Percentiles rank a stretch among this genome's conserved stretches.
Evolutionary conservation across 2,113 vertebrate species (phyloP).

Genomic region (Atractosteus spatula): DNA sequence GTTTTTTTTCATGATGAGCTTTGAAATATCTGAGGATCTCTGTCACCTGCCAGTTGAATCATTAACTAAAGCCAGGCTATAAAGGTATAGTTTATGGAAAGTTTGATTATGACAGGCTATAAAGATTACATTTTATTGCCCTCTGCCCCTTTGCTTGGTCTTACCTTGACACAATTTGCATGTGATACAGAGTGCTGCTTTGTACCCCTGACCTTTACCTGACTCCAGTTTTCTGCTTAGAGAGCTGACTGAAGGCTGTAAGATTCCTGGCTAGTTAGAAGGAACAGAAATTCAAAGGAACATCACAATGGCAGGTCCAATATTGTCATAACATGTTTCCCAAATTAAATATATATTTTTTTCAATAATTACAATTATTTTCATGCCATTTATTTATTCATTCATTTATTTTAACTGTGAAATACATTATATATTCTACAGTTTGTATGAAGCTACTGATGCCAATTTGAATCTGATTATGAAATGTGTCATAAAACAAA

Average conservation of each 20-base stretch:
- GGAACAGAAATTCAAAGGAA: neutral
- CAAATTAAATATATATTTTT: too few species aligned
- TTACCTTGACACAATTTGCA: slow-evolving; percentile 45
- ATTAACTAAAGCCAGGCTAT: slow-evolving; percentile 48
- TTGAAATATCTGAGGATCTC: slow-evolving; percentile 25
- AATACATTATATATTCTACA: too few species aligned
- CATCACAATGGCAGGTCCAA: too few species aligned
- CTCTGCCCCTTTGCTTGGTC: slow-evolving; percentile 12
- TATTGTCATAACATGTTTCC: too few species aligned
- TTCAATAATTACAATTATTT: too few species aligned
- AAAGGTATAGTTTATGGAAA: slow-evolving; percentile 55
- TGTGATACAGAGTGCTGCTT: slow-evolving; percentile 20
- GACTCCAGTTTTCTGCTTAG: neutral
- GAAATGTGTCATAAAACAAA: too few species aligned
- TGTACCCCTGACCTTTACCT: slow-evolving; percentile 19
- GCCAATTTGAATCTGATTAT: too few species aligned
- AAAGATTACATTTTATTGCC: slow-evolving; percentile 45
- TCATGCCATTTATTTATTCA: too few species aligned
- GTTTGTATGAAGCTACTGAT: too few species aligned
- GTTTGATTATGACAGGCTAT: slow-evolving; percentile 51
- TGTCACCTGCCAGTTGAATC: slow-evolving; percentile 53
- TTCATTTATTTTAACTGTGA: too few species aligned
- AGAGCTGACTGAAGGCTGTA: neutral
- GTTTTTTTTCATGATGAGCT: slow-evolving; percentile 1
- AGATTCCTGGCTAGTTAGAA: neutral